These are phyloP conservation scores for Tauraco erythrolophus DNA, from an alignment of 2,113 vertebrate genomes.

Conservation along the genomic window DNA sequence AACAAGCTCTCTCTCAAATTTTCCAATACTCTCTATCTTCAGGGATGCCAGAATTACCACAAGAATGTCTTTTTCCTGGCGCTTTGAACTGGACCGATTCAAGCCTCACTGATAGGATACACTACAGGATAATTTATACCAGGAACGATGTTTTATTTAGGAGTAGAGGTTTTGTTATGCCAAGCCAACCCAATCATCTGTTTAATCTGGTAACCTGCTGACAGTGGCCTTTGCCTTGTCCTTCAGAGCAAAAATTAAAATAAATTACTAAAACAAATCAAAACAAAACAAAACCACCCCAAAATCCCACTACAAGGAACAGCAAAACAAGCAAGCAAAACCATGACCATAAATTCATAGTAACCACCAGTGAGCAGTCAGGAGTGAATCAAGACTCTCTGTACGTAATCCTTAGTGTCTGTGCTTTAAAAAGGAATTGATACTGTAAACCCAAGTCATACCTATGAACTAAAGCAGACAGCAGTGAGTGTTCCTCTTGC, in stretches of 20 bases:
- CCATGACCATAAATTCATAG: neutral
- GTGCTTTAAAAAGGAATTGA: neutral
- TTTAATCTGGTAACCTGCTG: neutral
- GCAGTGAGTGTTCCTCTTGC: neutral
- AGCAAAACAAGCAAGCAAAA: neutral
- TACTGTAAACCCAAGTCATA: neutral
- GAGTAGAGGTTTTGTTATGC: neutral
- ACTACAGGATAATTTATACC: neutral
- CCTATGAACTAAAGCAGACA: neutral
- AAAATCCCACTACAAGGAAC: neutral
- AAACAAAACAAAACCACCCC: neutral
- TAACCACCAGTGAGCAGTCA: neutral
- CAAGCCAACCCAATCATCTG: neutral
- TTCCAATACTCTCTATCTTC: neutral
- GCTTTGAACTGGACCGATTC: neutral
- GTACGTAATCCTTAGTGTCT: neutral
- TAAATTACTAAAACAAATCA: neutral
- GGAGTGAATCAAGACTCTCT: neutral
- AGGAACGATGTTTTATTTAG: neutral
- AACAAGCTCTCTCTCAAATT: neutral
- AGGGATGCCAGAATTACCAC: neutral
- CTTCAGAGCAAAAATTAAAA: neutral
- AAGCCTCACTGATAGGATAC: neutral
- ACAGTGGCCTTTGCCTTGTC: neutral
- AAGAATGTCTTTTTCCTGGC: conserved; percentile 14